Evolutionary conservation across 2,888 invertebrate genomes (phyloP), one percentile per base, ranked within the genome.

Genomic region (Aplocera efformata): DNA sequence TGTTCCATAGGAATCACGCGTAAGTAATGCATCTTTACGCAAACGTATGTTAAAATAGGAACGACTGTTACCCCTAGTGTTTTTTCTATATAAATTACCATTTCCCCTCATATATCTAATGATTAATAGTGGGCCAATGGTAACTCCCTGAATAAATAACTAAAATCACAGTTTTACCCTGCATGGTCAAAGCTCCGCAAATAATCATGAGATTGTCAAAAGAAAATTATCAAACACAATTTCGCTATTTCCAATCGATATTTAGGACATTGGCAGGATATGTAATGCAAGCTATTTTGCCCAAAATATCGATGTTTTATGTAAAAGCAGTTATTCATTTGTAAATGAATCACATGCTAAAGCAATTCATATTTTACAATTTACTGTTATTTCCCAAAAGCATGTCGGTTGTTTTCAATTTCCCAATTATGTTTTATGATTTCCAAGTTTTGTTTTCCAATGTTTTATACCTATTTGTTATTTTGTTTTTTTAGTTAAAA

Each of bases 1-100:
- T 88, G 80, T 85, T 81, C 68, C 85, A 83, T 88, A 89, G 89
- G 89, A 88, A 88, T 80, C 88, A 88, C 83, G 89, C 88, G 89
- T 89, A 82, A 89, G 89, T 89, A 73, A 72, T 66, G 63, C 63
- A 60, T 53, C 57, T 54, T 35, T 51, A 58, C 63, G 60, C 62
- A 71, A 67, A 72, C 63, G 81, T 82, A 81, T 78, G 76, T 76
- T 66, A 45, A 17, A 17, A 51, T 68, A 63, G 65, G 62, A 70
- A 60, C 65, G 71, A 78, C 75, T 80, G 75, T 70, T 56, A 67
- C 81, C 81, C 67, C 72, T 77, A 79, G 75, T 70, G 67, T 68
- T 74, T 64, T 68, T 59, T 47, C 58, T 44, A 58, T 55, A 44
- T 50, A 58, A 59, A 58, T 57, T 55, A 54, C 56, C 58, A 57